Conservation (phyloP, 2,888 invertebrate genomes). For the Calameuta filiformis region DNA sequence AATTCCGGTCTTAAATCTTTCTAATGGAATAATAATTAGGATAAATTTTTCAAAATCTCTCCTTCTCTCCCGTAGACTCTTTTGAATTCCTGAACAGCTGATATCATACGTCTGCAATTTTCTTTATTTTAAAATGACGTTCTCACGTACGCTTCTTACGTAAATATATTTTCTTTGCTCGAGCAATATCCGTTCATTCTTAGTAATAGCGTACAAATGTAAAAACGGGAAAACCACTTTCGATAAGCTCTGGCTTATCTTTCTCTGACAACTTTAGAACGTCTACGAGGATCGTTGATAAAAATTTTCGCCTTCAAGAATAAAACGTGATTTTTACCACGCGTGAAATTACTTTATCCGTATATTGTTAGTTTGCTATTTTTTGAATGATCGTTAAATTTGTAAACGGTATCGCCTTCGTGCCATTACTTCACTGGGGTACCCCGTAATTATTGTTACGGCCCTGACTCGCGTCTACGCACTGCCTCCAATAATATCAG, state of each 20-base stretch:
- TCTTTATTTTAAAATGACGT: too few relatives aligned
- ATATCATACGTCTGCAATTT: too few relatives aligned
- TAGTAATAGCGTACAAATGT: neutral
- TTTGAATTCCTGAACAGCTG: too few relatives aligned
- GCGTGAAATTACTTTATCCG: neutral
- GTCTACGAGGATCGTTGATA: neutral
- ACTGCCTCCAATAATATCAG: constrained; percentile 7
- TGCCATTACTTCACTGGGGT: neutral
- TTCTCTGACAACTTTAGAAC: neutral
- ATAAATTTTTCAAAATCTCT: neutral
- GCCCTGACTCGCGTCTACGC: constrained; percentile 25
- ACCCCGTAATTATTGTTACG: constrained; percentile 21
- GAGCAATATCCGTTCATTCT: neutral
- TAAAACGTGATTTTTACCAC: neutral
- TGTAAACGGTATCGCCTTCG: neutral
- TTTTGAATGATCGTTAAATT: neutral
- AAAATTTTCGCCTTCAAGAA: neutral
- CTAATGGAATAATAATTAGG: neutral
- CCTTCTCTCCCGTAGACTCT: too few relatives aligned
- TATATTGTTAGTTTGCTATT: neutral
- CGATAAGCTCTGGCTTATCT: neutral
- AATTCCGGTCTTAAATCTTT: neutral
- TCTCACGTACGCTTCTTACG: neutral
- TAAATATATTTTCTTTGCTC: neutral
- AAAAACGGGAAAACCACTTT: neutral